phyloP scores from a whole-genome alignment of 1,140 invertebrate genomes.

The Grapholita molesta region DNA sequence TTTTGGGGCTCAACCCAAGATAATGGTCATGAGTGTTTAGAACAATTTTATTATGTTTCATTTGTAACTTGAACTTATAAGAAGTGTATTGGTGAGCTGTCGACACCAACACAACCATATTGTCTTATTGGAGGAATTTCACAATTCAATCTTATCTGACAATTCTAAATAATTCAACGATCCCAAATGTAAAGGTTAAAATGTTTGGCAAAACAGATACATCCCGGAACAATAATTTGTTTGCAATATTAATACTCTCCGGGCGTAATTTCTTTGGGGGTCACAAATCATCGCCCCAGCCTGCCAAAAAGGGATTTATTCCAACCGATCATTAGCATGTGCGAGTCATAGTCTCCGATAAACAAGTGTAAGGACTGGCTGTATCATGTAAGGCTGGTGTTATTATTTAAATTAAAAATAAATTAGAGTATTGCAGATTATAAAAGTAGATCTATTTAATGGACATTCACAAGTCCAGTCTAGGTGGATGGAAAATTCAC shows the following conservation, averaged over 20 bases:
- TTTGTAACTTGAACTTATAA: background rate
- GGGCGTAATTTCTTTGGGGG: background rate
- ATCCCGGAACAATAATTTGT: slow-evolving; percentile 8
- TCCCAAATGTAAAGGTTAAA: no score
- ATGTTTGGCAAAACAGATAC: background rate
- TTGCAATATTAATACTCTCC: slow-evolving; percentile 13
- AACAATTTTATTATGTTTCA: no score
- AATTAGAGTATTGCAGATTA: no score
- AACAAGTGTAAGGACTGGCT: background rate
- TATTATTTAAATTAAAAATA: no score
- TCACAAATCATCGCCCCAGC: slow-evolving; percentile 35
- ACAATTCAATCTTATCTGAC: background rate
- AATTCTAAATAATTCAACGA: background rate
- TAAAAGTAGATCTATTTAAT: no score
- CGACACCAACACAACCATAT: no score
- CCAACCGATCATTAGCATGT: background rate
- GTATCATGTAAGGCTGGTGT: no score
- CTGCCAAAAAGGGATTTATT: background rate
- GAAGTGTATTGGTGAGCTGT: background rate
- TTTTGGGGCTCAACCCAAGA: no score
- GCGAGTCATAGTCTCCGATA: background rate
- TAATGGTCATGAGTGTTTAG: no score
- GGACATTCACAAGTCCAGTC: no score
- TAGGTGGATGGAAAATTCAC: no score
- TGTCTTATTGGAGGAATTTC: no score